Percentiles rank a stretch among this genome's conserved stretches.
Evolutionary conservation across 2,113 vertebrate genomes (phyloP).

Genomic region (Muntiacus muntjak): DNA sequence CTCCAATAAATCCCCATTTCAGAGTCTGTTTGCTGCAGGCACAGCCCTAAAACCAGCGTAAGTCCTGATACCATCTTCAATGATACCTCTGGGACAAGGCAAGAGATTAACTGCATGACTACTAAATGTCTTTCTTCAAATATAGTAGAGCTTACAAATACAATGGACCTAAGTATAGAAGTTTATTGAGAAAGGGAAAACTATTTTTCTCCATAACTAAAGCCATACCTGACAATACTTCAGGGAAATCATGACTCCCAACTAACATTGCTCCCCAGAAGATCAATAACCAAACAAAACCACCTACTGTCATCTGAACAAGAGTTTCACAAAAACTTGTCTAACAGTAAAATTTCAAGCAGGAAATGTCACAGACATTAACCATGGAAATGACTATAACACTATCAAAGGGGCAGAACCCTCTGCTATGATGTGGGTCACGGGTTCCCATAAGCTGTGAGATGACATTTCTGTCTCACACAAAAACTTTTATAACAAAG

Average conservation of each 20-base stretch:
- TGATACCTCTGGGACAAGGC: neutral
- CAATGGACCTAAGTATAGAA: neutral
- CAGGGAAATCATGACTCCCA: neutral
- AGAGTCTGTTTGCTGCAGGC: neutral
- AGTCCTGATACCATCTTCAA: neutral
- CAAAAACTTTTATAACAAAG: neutral
- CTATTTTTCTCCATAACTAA: neutral
- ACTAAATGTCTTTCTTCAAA: conserved; percentile 31
- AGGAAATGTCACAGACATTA: neutral
- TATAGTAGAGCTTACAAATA: conserved; percentile 19
- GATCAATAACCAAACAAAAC: conserved; percentile 36
- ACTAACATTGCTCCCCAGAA: neutral
- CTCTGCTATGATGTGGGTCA: neutral
- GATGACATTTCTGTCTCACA: conserved; percentile 10
- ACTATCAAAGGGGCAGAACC: neutral
- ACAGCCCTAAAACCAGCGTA: neutral
- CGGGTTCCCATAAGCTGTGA: neutral
- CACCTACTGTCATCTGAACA: neutral
- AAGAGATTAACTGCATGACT: conserved; percentile 18
- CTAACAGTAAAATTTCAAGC: neutral
- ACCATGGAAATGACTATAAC: neutral
- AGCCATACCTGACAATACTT: conserved; percentile 13
- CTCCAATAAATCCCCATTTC: neutral
- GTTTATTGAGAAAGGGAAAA: neutral
- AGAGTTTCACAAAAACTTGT: neutral